Percentiles rank a stretch among this genome's conserved stretches.
phyloP scores from a whole-genome alignment of 2,888 invertebrate genomes.

The Abrostola triplasia region DNA sequence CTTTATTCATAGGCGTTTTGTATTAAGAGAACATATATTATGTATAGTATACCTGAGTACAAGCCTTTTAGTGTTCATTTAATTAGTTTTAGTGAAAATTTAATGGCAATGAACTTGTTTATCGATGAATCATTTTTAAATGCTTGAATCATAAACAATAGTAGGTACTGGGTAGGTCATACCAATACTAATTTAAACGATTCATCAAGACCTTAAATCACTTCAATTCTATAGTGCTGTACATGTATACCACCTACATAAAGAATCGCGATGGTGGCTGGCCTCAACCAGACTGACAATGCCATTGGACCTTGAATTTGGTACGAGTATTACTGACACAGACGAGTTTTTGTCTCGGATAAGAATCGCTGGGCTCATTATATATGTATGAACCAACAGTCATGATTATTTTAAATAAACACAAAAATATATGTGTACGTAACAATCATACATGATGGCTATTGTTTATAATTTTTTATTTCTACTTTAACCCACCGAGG shows the following conservation, averaged over 20 bases:
- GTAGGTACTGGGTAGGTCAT: too few relatives aligned
- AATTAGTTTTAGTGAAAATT: conserved; percentile 28
- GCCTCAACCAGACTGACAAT: conserved; percentile 65
- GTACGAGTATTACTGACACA: conserved; percentile 70
- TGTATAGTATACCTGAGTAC: conserved; percentile 15
- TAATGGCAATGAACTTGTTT: conserved; percentile 54
- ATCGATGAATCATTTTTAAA: conserved; percentile 44
- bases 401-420: conserved; percentile 76
- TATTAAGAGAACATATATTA: conserved; percentile 32
- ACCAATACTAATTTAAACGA: conserved; percentile 14
- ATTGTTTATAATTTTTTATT: conserved; percentile 70
- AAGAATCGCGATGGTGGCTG: conserved; percentile 58
- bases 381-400: conserved; percentile 72
- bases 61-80: conserved; percentile 5
- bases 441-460: conserved; percentile 50
- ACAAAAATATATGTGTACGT: conserved; percentile 57
- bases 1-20: conserved; percentile 60
- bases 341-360: conserved; percentile 79
- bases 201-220: conserved; percentile 19
- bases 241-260: conserved; percentile 44
- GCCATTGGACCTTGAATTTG: conserved; percentile 63
- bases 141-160: conserved; percentile 33
- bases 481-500: conserved; percentile 57
- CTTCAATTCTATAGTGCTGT: conserved; percentile 26
- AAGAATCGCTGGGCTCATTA: conserved; percentile 74